A percentile compares a stretch with the other conserved stretches of the same genome.
phyloP scores from a whole-genome alignment of 1,140 invertebrate genomes.

The Drosophila equinoxialis region DNA sequence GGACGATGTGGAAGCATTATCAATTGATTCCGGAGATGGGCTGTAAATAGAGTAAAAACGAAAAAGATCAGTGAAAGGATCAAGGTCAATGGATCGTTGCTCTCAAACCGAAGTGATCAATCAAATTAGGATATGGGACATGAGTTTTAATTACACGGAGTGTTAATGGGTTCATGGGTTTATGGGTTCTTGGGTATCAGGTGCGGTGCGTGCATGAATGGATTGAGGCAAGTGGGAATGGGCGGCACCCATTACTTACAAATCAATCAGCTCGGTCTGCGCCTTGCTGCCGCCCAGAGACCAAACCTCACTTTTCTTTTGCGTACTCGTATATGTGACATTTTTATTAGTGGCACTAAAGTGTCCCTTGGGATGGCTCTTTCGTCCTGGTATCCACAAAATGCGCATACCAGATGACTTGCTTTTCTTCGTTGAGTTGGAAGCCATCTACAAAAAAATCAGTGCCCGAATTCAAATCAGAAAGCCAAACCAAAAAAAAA shows the following conservation, averaged over 20 bases:
- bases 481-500: conserved; percentile 22
- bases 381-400: conserved; percentile 77
- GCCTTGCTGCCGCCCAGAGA: conserved; percentile 74
- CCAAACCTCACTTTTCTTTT: conserved; percentile 80
- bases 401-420: conserved; percentile 74
- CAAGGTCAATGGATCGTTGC: too few species aligned
- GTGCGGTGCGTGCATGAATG: background rate
- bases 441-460: conserved; percentile 67
- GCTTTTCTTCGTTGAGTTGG: conserved; percentile 63
- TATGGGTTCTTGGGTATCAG: background rate
- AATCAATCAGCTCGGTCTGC: conserved; percentile 67
- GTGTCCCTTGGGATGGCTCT: conserved; percentile 71
- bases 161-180: too few species aligned
- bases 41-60: conserved; percentile 35
- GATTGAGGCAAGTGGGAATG: background rate
- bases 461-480: conserved; percentile 38
- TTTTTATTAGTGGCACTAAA: conserved; percentile 68
- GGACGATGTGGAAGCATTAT: conserved; percentile 48
- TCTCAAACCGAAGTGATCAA: background rate
- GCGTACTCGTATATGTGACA: conserved; percentile 59
- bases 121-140: background rate
- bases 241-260: conserved; percentile 65
- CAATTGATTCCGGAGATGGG: conserved; percentile 38
- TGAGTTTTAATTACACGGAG: background rate
- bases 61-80: background rate